Evolutionary conservation across 2,797 vertebrate genomes (phyloP).

Genomic region (Gobionotothen gibberifrons): DNA sequence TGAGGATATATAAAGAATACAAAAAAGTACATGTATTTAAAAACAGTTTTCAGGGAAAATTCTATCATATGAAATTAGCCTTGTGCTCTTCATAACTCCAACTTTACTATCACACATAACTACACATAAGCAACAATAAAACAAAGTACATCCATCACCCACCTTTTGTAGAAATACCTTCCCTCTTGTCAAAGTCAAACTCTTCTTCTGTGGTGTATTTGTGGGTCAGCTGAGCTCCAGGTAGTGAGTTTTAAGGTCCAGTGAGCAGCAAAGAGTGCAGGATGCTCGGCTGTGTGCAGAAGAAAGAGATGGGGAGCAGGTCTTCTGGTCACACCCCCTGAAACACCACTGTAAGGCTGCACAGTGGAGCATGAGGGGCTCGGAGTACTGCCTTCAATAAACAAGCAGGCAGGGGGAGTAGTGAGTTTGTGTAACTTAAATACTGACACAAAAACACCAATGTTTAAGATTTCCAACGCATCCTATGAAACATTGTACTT

Average conservation of each 20-base stretch:
- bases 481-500: too few species aligned
- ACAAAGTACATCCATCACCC: neutral
- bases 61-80: neutral
- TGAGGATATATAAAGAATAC: neutral
- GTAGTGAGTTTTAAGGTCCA: conserved; percentile 40
- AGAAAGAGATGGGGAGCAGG: conserved; percentile 64
- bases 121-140: neutral
- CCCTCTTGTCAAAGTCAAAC: conserved; percentile 1
- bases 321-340: conserved; percentile 52
- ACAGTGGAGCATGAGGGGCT: neutral
- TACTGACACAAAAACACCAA: too few species aligned
- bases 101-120: neutral
- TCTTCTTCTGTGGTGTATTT: conserved; percentile 29
- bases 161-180: conserved; percentile 40
- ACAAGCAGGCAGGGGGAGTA: conserved; percentile 29
- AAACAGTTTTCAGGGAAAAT: neutral
- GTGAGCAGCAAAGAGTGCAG: conserved; percentile 37
- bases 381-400: conserved; percentile 52
- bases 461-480: too few species aligned
- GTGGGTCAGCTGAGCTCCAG: neutral
- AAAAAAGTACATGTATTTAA: neutral
- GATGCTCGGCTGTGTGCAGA: conserved; percentile 53
- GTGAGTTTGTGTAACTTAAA: too few species aligned
- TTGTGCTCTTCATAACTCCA: neutral
- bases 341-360: conserved; percentile 13